These are phyloP conservation scores for Papilio polyxenes DNA, from an alignment of 1,140 invertebrate species.

Conservation along the genomic window DNA sequence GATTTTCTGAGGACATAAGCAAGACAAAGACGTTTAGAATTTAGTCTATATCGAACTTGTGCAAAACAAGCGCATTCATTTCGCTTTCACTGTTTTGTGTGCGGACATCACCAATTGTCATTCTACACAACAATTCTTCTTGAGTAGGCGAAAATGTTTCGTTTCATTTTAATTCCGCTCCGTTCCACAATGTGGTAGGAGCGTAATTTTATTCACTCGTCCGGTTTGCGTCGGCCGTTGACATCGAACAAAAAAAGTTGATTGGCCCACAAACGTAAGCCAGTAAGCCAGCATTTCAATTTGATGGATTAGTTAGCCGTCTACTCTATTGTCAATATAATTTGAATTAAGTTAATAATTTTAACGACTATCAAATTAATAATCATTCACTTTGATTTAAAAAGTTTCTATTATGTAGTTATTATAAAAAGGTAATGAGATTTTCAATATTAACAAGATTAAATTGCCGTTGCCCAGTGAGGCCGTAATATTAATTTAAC, in stretches of 20 bases:
- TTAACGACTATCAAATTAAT: slow-evolving; percentile 59
- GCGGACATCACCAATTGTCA: too few species aligned
- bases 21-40: too few species aligned
- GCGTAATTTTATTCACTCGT: slow-evolving; percentile 53
- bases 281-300: slow-evolving; percentile 52
- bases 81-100: too few species aligned
- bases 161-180: not conserved
- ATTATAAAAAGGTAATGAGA: slow-evolving; percentile 44
- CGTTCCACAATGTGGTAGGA: not conserved
- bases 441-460: slow-evolving; percentile 53
- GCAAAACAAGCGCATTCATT: too few species aligned
- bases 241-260: slow-evolving; percentile 65
- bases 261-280: slow-evolving; percentile 62
- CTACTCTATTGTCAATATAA: slow-evolving; percentile 55
- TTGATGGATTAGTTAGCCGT: slow-evolving; percentile 65
- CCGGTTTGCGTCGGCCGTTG: slow-evolving; percentile 63
- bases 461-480: slow-evolving; percentile 39
- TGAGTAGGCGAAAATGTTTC: too few species aligned
- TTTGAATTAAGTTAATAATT: slow-evolving; percentile 64
- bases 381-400: slow-evolving; percentile 49
- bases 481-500: slow-evolving; percentile 21
- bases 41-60: too few species aligned
- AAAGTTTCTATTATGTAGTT: slow-evolving; percentile 45
- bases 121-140: too few species aligned
- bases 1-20: too few species aligned